These are phyloP conservation scores for Tenebrosternarchus preto DNA, from an alignment of 2,113 vertebrate genomes.

Conservation along the genomic window DNA sequence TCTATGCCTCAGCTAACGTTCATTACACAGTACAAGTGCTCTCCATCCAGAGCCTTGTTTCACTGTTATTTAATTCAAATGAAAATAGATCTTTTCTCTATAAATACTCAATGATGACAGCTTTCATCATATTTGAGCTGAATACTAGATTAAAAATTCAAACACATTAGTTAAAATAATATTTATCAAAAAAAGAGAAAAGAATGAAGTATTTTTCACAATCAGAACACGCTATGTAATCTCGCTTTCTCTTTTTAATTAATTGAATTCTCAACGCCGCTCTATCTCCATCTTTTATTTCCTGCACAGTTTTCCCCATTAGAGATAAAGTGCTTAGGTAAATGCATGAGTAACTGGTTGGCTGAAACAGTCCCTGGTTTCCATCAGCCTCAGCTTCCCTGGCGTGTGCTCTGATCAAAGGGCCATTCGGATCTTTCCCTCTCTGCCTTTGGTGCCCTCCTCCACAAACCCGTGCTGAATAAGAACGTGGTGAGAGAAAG, in stretches of 20 bases:
- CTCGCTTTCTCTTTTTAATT: constrained; percentile 33
- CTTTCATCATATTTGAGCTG: not conserved
- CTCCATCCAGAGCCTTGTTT: constrained; percentile 6
- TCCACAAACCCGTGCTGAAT: not conserved
- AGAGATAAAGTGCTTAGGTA: constrained; percentile 50
- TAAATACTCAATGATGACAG: not conserved
- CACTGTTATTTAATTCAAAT: constrained; percentile 8
- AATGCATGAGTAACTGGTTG: constrained; percentile 27
- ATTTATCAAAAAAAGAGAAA: not conserved
- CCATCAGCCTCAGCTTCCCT: constrained; percentile 25
- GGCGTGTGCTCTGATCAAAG: constrained; percentile 1
- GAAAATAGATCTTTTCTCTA: constrained; percentile 3
- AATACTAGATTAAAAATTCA: not conserved
- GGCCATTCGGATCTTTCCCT: constrained; percentile 10
- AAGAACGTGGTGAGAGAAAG: no score
- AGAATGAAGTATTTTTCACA: not conserved
- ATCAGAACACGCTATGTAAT: constrained; percentile 11
- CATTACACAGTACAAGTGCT: constrained; percentile 16
- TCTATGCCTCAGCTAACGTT: constrained; percentile 10
- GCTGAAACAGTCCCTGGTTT: constrained; percentile 35
- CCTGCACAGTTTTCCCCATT: constrained; percentile 47
- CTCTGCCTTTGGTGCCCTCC: constrained; percentile 4
- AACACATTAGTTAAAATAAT: not conserved
- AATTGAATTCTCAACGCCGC: constrained; percentile 54
- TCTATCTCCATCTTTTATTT: constrained; percentile 56